Base-by-base conservation (phyloP, 2,113 vertebrate species). In the Perognathus longimembris region DNA sequence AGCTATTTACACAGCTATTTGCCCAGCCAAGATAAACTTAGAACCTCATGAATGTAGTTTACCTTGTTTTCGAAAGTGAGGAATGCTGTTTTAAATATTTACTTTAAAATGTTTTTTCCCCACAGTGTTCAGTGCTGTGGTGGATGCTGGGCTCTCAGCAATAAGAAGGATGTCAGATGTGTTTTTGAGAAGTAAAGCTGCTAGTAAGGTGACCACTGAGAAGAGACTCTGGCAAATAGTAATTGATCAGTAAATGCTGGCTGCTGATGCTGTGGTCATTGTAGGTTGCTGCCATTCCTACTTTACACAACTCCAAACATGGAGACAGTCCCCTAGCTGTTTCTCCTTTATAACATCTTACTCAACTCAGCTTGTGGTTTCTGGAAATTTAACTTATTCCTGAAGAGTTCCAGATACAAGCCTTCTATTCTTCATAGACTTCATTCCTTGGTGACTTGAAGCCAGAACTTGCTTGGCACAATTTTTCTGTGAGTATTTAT, bases 401-500 rank as follows among this genome's bases (percentile, higher is more conserved):
- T 1, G 54, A 30, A 80, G 28, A 79, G 42, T 22, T 9, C 75
- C 17, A 83, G 20, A 79, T 22, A 82, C 14, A 89, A 86, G 18
- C 17, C 28, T 34, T 77, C 69, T 71, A 7, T 64, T 93, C 57
- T 91, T 89, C 59, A 34, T 21, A 26, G 75, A 50, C 32, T 85
- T 79, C 32, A 50, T 82, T 85, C 32, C 54, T 87, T 69, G 87
- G 64, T 88, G 26, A 91, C 36, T 92, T 42, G 3, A 80, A 79
- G 26, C 38, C 66, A 89, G 81, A 83, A 7, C 28, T 75, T 86
- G 70, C 73, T 89, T 73, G 73, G 40, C 26, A 85, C 73, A 17
- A 76, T 26, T 80, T 89, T 69, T 34, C 85, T 76, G 40, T 38
- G 57, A 73, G 83, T 94, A 96, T 92, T 93, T 88, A 92, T 82